Conservation (phyloP, 2,797 vertebrate species). For the Echeneis naucrates region DNA sequence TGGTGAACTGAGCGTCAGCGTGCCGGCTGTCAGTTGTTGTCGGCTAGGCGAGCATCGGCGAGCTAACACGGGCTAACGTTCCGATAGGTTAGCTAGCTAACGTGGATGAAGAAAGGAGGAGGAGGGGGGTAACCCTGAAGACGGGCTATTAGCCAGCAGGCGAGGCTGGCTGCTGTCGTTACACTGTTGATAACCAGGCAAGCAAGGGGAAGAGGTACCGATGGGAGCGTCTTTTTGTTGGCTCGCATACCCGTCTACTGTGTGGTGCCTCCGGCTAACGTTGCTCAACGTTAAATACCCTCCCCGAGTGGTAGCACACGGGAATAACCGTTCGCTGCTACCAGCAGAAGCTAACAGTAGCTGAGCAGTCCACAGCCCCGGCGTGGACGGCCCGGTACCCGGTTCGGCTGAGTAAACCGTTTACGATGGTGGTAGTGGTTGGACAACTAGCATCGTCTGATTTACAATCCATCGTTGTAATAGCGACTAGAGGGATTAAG, state of each 20-base stretch:
- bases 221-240: slow-evolving; percentile 30
- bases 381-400: slow-evolving; percentile 14
- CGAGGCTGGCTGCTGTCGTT: slow-evolving; percentile 17
- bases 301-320: slow-evolving; percentile 37
- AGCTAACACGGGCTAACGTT: slow-evolving; percentile 59
- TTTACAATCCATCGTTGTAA: neutral
- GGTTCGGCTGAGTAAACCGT: slow-evolving; percentile 9
- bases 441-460: too few species aligned
- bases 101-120: slow-evolving; percentile 76
- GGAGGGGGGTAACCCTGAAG: slow-evolving; percentile 38
- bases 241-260: neutral
- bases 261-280: slow-evolving; percentile 38
- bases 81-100: slow-evolving; percentile 68
- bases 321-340: slow-evolving; percentile 27
- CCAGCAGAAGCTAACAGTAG: slow-evolving; percentile 63
- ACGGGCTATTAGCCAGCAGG: slow-evolving; percentile 28
- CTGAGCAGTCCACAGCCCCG: slow-evolving; percentile 40
- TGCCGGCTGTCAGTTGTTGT: slow-evolving; percentile 27
- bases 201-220: neutral
- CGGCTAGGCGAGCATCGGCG: slow-evolving; percentile 20
- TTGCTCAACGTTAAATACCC: slow-evolving; percentile 51
- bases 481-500: neutral
- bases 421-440: neutral
- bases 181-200: neutral
- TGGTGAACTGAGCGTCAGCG: neutral